Evolutionary conservation across 2,888 invertebrate genomes (phyloP).

Genomic region (Brenthis ino): DNA sequence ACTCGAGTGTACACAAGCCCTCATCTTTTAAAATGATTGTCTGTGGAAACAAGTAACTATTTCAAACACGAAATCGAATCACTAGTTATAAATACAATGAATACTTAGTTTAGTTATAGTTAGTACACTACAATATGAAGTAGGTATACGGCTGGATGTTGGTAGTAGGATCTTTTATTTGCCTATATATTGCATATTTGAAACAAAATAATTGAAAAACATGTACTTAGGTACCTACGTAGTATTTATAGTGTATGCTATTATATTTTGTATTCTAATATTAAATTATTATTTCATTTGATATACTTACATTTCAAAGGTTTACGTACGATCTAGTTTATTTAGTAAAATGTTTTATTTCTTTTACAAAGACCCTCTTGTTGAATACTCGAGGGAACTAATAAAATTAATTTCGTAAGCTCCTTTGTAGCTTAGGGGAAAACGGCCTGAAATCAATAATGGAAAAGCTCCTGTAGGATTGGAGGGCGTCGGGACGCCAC

Average conservation of each 20-base stretch:
- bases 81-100: too few species aligned
- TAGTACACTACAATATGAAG: too few species aligned
- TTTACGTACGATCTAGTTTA: not conserved
- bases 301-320: not conserved
- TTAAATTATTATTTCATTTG: too few species aligned
- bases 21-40: conserved; percentile 43
- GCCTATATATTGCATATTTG: too few species aligned
- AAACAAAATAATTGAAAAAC: too few species aligned
- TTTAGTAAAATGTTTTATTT: conserved; percentile 4
- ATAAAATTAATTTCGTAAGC: conserved; percentile 25
- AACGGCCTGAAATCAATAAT: conserved; percentile 66
- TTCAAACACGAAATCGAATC: not conserved
- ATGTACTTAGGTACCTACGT: too few species aligned
- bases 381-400: not conserved
- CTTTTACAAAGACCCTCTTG: conserved; percentile 2
- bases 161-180: too few species aligned
- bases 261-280: too few species aligned
- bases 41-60: conserved; percentile 20
- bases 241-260: too few species aligned
- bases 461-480: conserved; percentile 60
- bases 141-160: too few species aligned
- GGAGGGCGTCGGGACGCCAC: conserved; percentile 62
- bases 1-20: conserved; percentile 66
- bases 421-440: conserved; percentile 48
- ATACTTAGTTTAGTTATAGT: too few species aligned